Percentiles rank a stretch among this genome's conserved stretches.
Evolutionary conservation across 2,113 vertebrate species (phyloP).

Genomic region (Sakesphorus luctuosus): DNA sequence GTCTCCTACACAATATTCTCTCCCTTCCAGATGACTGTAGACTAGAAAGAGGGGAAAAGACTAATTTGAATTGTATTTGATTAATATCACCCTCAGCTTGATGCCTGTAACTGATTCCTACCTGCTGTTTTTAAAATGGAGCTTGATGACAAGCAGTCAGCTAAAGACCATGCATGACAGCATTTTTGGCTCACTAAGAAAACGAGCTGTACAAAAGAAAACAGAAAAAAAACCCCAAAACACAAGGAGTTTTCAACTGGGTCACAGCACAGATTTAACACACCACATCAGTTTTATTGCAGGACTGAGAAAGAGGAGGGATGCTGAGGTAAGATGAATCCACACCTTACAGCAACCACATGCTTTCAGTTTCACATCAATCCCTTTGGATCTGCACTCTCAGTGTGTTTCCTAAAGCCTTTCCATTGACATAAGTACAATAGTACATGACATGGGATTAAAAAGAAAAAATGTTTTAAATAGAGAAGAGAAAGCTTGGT

Average conservation of each 20-base stretch:
- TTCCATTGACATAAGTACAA: not conserved
- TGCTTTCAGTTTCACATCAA: not conserved
- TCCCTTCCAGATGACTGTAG: not conserved
- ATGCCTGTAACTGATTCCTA: not conserved
- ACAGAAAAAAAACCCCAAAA: not conserved
- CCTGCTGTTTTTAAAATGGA: not conserved
- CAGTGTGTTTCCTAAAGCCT: not conserved
- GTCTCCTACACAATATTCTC: not conserved
- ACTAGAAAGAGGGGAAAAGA: not conserved
- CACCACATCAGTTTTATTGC: not conserved
- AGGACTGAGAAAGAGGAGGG: not conserved
- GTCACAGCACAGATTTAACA: not conserved
- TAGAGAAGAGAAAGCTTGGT: not conserved
- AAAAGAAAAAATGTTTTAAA: not conserved
- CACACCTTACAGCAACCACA: not conserved
- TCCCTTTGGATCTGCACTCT: not conserved
- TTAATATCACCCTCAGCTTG: not conserved
- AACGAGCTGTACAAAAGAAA: not conserved
- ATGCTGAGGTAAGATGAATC: not conserved
- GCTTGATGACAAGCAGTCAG: not conserved
- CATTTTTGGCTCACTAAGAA: not conserved
- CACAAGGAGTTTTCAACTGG: not conserved
- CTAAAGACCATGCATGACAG: not conserved
- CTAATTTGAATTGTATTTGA: not conserved
- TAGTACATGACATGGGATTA: not conserved